Base-by-base conservation (phyloP, 2,888 invertebrate genomes). In the Eupithecia subfuscata region DNA sequence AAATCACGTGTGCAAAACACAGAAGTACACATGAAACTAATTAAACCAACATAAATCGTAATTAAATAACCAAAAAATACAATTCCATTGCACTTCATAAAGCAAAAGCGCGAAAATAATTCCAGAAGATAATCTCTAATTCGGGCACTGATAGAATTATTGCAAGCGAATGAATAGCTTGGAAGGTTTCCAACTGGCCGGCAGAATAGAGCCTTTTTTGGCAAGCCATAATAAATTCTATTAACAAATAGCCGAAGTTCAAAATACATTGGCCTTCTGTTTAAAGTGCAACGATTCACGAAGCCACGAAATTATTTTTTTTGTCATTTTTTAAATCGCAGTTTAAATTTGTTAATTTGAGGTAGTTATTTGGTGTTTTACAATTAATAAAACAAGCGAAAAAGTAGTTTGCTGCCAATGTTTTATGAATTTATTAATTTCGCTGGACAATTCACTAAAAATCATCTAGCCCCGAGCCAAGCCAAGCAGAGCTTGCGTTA, bases 111-210 rank as follows among this genome's bases (percentile, higher is more conserved):
- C 56, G 22, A 60, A 85, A 86, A 87, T 87, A 84, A 86, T 86
- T 86, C 80, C 78, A 75, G 84, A 84, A 87, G 87, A 88, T 89
- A 88, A 89, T 88, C 85, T 85, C 87, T 87, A 87, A 88, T 88
- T 88, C 85, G 84, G 84, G 82, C 78, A 82, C 84, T 87, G 89
- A 90, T 89, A 87, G 87, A 91, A 90, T 89, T 91, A 91, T 89
- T 86, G 87, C 88, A 84, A 84, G 82, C 82, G 85, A 86, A 85
- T 86, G 86, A 86, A 87, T 87, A 80, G 85, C 82, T 89, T 91
- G 91, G 91, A 87, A 77, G 75, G 40, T 72, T 76, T 88, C 92
- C 92, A 92, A 87, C 22, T 40, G 16, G 40, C n/a, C 22, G 40
- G 43, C 68, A 7, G n/a, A 43, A 25, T 40, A 8, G 45, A 68